Evolutionary conservation across 2,113 vertebrate genomes (phyloP).

Genomic region (Pterocles orientalis): DNA sequence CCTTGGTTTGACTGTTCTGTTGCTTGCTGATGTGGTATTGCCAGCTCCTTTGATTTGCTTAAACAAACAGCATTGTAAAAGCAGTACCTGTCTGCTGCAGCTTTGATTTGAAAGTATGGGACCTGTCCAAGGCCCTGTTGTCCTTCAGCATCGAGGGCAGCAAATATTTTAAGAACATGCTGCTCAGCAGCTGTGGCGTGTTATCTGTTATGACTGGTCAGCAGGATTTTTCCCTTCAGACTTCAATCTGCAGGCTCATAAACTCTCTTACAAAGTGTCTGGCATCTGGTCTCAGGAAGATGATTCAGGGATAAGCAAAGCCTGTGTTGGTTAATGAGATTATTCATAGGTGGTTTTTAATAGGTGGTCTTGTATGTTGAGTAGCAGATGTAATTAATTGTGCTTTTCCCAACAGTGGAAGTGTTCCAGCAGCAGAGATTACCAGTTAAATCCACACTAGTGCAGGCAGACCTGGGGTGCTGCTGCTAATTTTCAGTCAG

Average conservation of each 20-base stretch:
- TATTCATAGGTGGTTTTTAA: constrained; percentile 17
- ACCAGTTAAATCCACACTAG: background rate
- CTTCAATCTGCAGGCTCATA: background rate
- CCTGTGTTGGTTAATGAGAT: background rate
- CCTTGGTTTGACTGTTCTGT: background rate
- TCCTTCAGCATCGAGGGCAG: background rate
- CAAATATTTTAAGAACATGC: constrained; percentile 26
- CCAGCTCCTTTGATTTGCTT: background rate
- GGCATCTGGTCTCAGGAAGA: background rate
- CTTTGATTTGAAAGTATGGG: background rate
- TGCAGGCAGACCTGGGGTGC: background rate
- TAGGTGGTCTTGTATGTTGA: background rate
- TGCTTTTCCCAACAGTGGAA: background rate
- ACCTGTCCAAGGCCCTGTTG: background rate
- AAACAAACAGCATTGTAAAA: background rate
- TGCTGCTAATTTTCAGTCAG: constrained; percentile 33
- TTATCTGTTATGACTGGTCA: constrained; percentile 21
- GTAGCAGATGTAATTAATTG: constrained; percentile 42
- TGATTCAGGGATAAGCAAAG: constrained; percentile 21
- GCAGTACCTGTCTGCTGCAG: background rate
- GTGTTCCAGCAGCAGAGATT: background rate
- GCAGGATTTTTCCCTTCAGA: constrained; percentile 36
- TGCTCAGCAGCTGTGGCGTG: background rate
- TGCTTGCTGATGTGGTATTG: background rate
- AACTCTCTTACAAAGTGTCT: background rate